Percentiles rank a stretch among this genome's conserved stretches.
phyloP scores from a whole-genome alignment of 2,888 invertebrate species.

The Acrocyrtus sp. region DNA sequence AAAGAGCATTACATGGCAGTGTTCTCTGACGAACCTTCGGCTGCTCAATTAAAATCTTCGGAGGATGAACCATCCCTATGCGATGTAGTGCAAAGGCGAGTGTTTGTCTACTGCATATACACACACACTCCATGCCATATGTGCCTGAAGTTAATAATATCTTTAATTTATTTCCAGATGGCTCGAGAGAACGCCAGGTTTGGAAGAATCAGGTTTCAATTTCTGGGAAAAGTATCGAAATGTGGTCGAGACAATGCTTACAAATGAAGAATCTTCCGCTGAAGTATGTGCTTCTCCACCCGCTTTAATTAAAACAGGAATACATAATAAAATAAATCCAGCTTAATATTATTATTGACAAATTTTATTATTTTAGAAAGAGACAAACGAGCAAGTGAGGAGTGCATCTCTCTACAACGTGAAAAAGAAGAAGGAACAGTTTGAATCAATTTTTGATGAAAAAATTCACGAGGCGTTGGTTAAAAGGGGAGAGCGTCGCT shows the following conservation, averaged over 20 bases:
- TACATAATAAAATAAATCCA: neutral
- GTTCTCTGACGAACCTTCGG: slow-evolving; percentile 80
- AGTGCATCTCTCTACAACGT: slow-evolving; percentile 78
- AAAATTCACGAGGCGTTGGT: slow-evolving; percentile 84
- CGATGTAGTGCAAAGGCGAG: slow-evolving; percentile 79
- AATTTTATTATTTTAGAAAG: slow-evolving; percentile 67
- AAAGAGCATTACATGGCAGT: slow-evolving; percentile 86
- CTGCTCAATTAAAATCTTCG: slow-evolving; percentile 73
- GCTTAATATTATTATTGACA: too few relatives aligned
- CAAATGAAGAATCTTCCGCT: slow-evolving; percentile 74
- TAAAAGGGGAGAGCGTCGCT: slow-evolving; percentile 85
- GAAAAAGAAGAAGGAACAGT: slow-evolving; percentile 83
- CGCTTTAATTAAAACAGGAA: neutral
- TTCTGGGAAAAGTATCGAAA: slow-evolving; percentile 93
- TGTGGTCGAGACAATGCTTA: slow-evolving; percentile 78
- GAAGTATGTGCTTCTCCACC: slow-evolving; percentile 71
- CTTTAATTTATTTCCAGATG: slow-evolving; percentile 69
- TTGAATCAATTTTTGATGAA: slow-evolving; percentile 89
- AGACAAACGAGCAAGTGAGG: slow-evolving; percentile 73
- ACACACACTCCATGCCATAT: neutral
- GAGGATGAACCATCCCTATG: slow-evolving; percentile 87
- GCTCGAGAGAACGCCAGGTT: slow-evolving; percentile 94
- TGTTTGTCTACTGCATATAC: neutral
- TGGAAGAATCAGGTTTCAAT: slow-evolving; percentile 85
- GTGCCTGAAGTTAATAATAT: neutral